These are phyloP conservation scores for Silvanus unidentatus DNA, from an alignment of 2,888 invertebrate genomes.

Conservation along the genomic window DNA sequence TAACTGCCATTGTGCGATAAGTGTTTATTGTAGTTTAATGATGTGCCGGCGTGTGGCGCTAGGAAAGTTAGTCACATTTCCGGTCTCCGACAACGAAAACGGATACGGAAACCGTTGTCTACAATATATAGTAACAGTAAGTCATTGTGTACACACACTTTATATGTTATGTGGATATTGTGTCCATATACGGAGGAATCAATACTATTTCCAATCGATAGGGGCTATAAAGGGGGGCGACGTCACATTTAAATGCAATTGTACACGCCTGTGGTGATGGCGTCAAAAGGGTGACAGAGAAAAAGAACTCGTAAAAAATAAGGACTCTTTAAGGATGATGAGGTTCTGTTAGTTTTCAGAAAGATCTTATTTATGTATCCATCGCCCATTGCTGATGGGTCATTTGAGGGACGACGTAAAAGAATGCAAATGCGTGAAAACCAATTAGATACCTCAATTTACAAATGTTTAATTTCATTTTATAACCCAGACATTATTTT, in stretches of 20 bases:
- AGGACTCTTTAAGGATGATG: no score
- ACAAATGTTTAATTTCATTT: no score
- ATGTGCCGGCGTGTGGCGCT: slow-evolving; percentile 34
- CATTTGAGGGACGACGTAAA: no score
- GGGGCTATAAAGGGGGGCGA: slow-evolving; percentile 1
- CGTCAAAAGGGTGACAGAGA: neutral
- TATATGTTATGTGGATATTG: neutral
- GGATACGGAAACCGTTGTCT: slow-evolving; percentile 36
- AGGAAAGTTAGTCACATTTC: slow-evolving; percentile 35
- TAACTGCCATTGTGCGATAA: slow-evolving; percentile 40
- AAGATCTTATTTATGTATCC: no score
- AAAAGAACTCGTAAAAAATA: no score
- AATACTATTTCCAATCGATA: slow-evolving; percentile 1
- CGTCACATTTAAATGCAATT: neutral
- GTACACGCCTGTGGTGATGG: neutral
- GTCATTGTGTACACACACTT: slow-evolving; percentile 13
- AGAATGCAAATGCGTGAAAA: no score
- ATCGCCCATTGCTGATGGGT: no score
- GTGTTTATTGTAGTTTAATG: slow-evolving; percentile 42
- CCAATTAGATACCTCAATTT: no score
- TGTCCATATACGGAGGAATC: neutral
- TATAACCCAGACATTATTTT: no score
- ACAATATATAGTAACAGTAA: slow-evolving; percentile 25
- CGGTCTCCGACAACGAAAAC: slow-evolving; percentile 32
- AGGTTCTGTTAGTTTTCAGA: no score